These are phyloP conservation scores for Caenorhabditis plicata DNA, from an alignment of 2,888 invertebrate genomes.

Conservation along the genomic window DNA sequence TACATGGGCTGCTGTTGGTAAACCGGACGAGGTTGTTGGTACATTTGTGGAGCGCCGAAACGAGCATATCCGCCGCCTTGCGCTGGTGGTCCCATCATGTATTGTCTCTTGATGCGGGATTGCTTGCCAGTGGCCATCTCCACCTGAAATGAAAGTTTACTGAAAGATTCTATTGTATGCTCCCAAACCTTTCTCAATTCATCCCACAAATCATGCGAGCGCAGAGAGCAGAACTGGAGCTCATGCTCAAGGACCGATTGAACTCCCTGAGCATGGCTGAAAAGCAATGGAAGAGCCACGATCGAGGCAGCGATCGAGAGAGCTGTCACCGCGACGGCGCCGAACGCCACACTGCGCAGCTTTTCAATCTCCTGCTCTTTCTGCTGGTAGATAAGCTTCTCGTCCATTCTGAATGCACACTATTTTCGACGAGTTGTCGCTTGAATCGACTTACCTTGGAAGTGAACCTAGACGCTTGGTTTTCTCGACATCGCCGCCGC, in stretches of 20 bases:
- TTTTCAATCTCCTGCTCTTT: constrained; percentile 29
- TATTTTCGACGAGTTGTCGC: constrained; percentile 25
- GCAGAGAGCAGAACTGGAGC: constrained; percentile 34
- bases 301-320: constrained; percentile 27
- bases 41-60: constrained; percentile 1
- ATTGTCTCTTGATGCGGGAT: constrained; percentile 9
- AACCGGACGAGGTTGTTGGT: constrained; percentile 8
- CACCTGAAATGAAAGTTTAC: too few relatives aligned
- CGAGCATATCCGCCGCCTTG: constrained; percentile 4
- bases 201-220: constrained; percentile 43
- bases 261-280: constrained; percentile 32
- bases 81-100: background rate
- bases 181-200: constrained; percentile 29
- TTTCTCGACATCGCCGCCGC: too few relatives aligned
- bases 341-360: constrained; percentile 13
- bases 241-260: constrained; percentile 35
- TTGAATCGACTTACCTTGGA: constrained; percentile 17
- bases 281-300: constrained; percentile 31
- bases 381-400: constrained; percentile 11
- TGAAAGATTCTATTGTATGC: too few relatives aligned
- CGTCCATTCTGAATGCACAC: constrained; percentile 24
- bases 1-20: constrained; percentile 17
- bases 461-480: constrained; percentile 1
- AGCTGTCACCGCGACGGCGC: constrained; percentile 21
- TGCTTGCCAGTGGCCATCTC: background rate